Evolutionary conservation across 2,797 vertebrate genomes (phyloP).

Genomic region (Semotilus atromaculatus): DNA sequence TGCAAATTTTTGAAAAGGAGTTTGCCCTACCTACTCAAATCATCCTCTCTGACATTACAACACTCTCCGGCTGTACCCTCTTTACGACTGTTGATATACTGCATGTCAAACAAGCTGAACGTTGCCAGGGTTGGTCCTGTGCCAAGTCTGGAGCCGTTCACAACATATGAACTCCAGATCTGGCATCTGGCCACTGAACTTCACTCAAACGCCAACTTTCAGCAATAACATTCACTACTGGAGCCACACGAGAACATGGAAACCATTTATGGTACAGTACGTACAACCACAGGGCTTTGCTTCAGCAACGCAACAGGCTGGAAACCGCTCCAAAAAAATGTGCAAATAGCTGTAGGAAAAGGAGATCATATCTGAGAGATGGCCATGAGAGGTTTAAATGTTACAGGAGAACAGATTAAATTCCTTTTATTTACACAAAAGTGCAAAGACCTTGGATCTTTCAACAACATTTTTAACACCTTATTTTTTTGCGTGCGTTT

Average conservation of each 20-base stretch:
- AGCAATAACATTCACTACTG: conserved; percentile 47
- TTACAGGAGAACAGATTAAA: too few species aligned
- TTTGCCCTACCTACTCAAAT: conserved; percentile 6
- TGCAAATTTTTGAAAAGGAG: not conserved
- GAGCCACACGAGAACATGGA: conserved; percentile 43
- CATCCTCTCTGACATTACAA: conserved; percentile 32
- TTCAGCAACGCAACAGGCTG: conserved; percentile 41
- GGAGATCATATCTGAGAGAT: conserved; percentile 37
- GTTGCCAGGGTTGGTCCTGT: conserved; percentile 33
- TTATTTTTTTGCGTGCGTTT: not conserved
- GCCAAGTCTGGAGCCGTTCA: conserved; percentile 38
- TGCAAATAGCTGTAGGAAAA: conserved; percentile 7
- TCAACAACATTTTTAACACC: not conserved
- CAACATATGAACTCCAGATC: conserved; percentile 34
- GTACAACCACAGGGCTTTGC: conserved; percentile 33
- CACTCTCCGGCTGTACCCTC: conserved; percentile 21
- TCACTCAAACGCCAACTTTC: conserved; percentile 48
- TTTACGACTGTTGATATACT: conserved; percentile 38
- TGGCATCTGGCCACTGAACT: conserved; percentile 51
- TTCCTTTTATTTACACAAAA: too few species aligned
- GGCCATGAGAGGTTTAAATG: conserved; percentile 19
- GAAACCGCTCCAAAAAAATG: conserved; percentile 23
- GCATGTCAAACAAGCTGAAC: conserved; percentile 47
- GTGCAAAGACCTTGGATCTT: not conserved
- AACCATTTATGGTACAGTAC: conserved; percentile 44